phyloP scores from a whole-genome alignment of 1,140 invertebrate species.

The Spodoptera litura region DNA sequence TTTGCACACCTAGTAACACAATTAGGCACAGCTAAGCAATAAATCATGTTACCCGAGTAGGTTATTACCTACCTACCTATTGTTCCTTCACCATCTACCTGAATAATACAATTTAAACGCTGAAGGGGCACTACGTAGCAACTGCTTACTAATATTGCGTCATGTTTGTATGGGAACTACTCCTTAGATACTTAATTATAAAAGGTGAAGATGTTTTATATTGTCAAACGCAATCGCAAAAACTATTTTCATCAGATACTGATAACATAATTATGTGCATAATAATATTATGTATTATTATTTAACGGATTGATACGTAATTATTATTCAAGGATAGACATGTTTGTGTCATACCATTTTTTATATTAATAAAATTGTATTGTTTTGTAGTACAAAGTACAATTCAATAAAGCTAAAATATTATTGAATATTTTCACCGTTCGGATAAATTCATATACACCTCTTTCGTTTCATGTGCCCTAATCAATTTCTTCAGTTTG shows the following conservation, averaged over 20 bases:
- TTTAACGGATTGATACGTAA: neutral
- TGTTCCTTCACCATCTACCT: neutral
- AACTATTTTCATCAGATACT: constrained; percentile 50
- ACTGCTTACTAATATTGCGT: constrained; percentile 29
- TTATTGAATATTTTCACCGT: too few relatives aligned
- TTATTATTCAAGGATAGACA: neutral
- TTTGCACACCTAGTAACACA: too few relatives aligned
- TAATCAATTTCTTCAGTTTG: too few relatives aligned
- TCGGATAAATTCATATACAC: too few relatives aligned
- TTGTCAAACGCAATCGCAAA: constrained; percentile 44
- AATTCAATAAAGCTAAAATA: too few relatives aligned
- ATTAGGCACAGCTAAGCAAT: too few relatives aligned
- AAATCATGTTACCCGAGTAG: too few relatives aligned
- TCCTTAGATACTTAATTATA: neutral
- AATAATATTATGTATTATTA: too few relatives aligned
- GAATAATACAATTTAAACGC: neutral
- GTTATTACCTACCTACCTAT: too few relatives aligned
- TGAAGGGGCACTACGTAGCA: constrained; percentile 1
- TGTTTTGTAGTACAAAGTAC: too few relatives aligned
- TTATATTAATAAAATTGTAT: too few relatives aligned
- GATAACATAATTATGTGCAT: neutral
- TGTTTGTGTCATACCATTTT: neutral
- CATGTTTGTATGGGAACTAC: neutral
- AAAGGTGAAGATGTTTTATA: neutral
- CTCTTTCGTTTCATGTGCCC: too few relatives aligned